Evolutionary conservation across 2,888 invertebrate genomes (phyloP).

Genomic region (Digitonthophagus gazella): DNA sequence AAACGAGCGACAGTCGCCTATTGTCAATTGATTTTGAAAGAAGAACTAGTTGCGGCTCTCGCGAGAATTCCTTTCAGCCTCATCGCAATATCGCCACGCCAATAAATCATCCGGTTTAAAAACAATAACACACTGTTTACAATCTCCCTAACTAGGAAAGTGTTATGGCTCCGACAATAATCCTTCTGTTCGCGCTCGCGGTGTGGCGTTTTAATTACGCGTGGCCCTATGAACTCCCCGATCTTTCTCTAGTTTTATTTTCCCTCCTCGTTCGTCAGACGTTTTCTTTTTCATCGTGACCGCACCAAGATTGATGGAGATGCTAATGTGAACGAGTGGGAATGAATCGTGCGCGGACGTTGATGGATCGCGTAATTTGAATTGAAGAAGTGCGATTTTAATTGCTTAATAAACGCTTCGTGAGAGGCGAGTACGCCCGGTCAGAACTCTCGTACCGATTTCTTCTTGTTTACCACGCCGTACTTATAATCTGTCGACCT

Average conservation of each 20-base stretch:
- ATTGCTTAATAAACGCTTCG: conserved; percentile 11
- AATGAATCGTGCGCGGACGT: conserved; percentile 4
- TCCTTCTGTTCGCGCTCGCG: neutral
- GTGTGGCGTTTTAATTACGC: conserved; percentile 14
- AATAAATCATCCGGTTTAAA: conserved; percentile 11
- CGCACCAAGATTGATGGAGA: conserved; percentile 13
- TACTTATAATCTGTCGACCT: neutral
- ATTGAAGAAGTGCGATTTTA: conserved; percentile 12
- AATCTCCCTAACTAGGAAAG: conserved; percentile 1
- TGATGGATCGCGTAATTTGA: conserved; percentile 8
- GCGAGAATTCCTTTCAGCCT: neutral
- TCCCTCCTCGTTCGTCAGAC: neutral
- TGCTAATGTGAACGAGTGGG: conserved; percentile 10
- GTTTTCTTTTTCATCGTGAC: neutral
- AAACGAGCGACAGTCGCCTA: neutral
- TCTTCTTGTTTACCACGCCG: neutral
- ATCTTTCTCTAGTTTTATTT: neutral
- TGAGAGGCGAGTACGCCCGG: neutral
- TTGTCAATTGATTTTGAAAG: neutral
- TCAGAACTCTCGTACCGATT: neutral
- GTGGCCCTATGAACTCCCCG: neutral
- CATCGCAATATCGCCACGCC: neutral
- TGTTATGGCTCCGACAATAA: conserved; percentile 9
- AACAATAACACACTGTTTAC: conserved; percentile 16
- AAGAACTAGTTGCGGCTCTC: neutral